phyloP scores from a whole-genome alignment of 2,113 vertebrate genomes.

The Rhipidura dahli region DNA sequence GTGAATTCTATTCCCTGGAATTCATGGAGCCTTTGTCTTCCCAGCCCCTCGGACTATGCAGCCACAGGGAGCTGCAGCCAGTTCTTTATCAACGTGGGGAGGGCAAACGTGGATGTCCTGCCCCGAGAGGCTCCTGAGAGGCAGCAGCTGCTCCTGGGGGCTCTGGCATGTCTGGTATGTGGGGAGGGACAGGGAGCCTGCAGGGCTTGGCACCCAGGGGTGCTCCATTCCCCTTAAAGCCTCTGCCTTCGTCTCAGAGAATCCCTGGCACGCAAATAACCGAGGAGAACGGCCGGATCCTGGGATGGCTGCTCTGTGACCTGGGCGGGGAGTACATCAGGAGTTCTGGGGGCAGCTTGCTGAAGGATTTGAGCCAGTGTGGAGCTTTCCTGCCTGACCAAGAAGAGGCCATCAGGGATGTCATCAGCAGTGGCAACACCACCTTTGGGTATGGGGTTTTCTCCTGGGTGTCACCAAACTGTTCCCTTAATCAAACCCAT shows the following conservation, averaged over 20 bases:
- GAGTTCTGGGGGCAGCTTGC: neutral
- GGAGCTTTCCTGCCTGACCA: conserved; percentile 50
- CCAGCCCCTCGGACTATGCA: conserved; percentile 34
- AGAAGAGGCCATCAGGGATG: conserved; percentile 4
- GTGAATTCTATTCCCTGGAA: neutral
- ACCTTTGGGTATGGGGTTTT: conserved; percentile 38
- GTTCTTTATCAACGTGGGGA: neutral
- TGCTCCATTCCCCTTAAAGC: neutral
- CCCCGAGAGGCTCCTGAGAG: neutral
- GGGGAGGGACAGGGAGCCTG: neutral
- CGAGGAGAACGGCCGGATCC: neutral
- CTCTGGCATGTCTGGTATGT: conserved; percentile 56
- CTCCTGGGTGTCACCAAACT: neutral
- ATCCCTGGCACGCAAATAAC: neutral
- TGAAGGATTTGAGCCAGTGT: conserved; percentile 41
- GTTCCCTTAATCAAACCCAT: neutral
- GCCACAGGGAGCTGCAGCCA: conserved; percentile 38
- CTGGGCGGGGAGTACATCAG: conserved; percentile 22
- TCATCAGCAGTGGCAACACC: conserved; percentile 35
- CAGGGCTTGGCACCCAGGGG: neutral
- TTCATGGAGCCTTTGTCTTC: neutral
- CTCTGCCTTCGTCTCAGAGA: neutral
- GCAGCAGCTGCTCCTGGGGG: conserved; percentile 19
- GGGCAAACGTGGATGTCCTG: conserved; percentile 34
- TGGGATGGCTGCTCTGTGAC: conserved; percentile 64